A percentile compares a stretch with the other conserved stretches of the same genome.
Conservation (phyloP, 2,888 invertebrate genomes). For the Muscina levida region DNA sequence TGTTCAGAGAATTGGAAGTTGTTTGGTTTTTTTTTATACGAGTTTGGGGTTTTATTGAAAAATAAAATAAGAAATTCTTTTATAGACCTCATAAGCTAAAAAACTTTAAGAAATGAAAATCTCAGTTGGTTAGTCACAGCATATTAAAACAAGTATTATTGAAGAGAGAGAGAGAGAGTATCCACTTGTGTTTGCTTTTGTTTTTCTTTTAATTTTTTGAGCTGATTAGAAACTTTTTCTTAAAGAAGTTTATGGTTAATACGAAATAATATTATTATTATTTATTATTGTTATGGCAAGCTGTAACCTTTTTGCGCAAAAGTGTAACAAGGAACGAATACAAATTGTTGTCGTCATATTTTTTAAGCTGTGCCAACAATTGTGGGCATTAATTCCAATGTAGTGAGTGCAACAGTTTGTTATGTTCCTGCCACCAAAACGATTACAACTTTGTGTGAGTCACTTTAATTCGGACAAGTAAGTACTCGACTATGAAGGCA, state of each 20-base stretch:
- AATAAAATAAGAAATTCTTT: conserved; percentile 61
- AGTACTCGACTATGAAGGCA: conserved; percentile 2
- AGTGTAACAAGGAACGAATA: conserved; percentile 70
- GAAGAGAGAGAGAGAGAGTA: no score
- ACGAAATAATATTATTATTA: no score
- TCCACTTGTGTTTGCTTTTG: no score
- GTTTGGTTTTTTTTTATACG: no score
- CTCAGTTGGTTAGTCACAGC: conserved; percentile 59
- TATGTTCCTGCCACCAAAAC: conserved; percentile 73
- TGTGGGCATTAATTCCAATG: no score
- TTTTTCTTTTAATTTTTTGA: neutral
- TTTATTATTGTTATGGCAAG: conserved; percentile 39
- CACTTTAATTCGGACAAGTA: conserved; percentile 16
- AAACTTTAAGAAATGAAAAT: conserved; percentile 33
- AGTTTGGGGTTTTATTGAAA: conserved; percentile 52
- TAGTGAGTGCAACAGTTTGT: no score
- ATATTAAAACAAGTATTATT: conserved; percentile 16
- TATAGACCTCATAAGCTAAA: conserved; percentile 50
- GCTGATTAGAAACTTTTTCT: conserved; percentile 46
- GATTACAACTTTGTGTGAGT: conserved; percentile 72
- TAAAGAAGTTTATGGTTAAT: conserved; percentile 41
- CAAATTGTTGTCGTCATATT: conserved; percentile 58
- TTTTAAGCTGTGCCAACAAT: no score
- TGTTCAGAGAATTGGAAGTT: conserved; percentile 43
- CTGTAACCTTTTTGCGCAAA: conserved; percentile 78